These are phyloP conservation scores for Naso thynnoides DNA, from an alignment of 2,797 vertebrate genomes.

Conservation along the genomic window DNA sequence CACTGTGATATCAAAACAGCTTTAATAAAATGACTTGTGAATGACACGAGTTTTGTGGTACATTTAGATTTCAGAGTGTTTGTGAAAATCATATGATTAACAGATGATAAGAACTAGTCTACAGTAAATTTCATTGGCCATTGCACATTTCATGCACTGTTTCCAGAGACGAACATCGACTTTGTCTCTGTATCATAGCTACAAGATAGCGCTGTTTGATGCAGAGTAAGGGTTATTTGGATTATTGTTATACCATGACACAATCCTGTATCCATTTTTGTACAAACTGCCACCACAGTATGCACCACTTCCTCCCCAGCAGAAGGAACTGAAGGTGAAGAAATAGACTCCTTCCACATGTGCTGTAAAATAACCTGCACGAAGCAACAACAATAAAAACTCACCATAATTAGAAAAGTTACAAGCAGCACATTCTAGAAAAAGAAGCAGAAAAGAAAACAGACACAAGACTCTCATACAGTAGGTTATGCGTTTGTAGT, in stretches of 20 bases:
- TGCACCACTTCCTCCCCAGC: rapidly evolving
- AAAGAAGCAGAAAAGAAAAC: not conserved
- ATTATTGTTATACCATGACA: not conserved
- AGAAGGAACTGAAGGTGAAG: not conserved
- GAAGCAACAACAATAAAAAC: not conserved
- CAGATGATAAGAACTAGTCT: too few relatives aligned
- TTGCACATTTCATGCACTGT: too few relatives aligned
- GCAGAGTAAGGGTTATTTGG: rapidly evolving
- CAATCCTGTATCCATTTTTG: rapidly evolving
- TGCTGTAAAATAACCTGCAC: slow-evolving; percentile 51
- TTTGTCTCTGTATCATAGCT: slow-evolving; percentile 26
- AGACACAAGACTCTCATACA: not conserved
- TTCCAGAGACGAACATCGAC: slow-evolving; percentile 40
- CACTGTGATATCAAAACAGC: not conserved
- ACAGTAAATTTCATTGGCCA: too few relatives aligned
- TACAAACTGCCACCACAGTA: not conserved
- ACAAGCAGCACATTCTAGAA: not conserved
- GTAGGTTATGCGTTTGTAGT: not conserved
- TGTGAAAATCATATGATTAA: not conserved
- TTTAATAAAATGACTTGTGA: not conserved
- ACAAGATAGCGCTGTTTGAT: slow-evolving; percentile 28
- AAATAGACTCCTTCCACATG: slow-evolving; percentile 37
- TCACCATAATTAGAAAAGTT: not conserved
- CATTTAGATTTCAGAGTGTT: not conserved
- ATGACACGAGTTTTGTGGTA: not conserved